A percentile compares a stretch with the other conserved stretches of the same genome.
phyloP scores from a whole-genome alignment of 1,140 invertebrate genomes.

The Nephotettix cincticeps region DNA sequence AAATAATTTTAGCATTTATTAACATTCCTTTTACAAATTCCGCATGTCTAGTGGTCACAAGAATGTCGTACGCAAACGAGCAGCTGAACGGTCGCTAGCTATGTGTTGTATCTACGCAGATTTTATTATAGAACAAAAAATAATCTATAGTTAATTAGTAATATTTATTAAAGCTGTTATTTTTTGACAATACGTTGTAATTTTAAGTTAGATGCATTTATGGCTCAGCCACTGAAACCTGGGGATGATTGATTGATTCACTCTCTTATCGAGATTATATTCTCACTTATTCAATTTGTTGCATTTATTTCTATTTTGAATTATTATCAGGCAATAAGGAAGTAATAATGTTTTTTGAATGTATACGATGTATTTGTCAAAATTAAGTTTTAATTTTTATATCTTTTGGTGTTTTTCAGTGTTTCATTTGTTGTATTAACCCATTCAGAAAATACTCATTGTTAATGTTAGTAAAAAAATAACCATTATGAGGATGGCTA shows the following conservation, averaged over 20 bases:
- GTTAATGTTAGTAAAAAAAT: not conserved
- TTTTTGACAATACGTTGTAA: not conserved
- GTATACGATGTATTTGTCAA: not conserved
- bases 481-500: not conserved
- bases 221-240: not conserved
- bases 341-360: not conserved
- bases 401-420: not conserved
- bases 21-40: not conserved
- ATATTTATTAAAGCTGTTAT: not conserved
- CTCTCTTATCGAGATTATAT: not conserved
- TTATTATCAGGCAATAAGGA: not conserved
- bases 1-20: conserved; percentile 2
- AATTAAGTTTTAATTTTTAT: not conserved
- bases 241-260: not conserved
- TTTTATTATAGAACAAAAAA: not conserved
- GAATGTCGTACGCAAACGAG: not conserved
- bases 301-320: not conserved
- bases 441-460: not conserved
- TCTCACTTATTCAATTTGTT: not conserved
- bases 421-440: not conserved
- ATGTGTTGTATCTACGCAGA: not conserved
- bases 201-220: not conserved
- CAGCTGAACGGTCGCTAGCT: not conserved
- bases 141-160: not conserved
- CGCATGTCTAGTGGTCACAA: not conserved